Percentiles rank a stretch among this genome's conserved stretches.
phyloP scores from a whole-genome alignment of 2,113 vertebrate genomes.

The Rhynchomys soricoides region DNA sequence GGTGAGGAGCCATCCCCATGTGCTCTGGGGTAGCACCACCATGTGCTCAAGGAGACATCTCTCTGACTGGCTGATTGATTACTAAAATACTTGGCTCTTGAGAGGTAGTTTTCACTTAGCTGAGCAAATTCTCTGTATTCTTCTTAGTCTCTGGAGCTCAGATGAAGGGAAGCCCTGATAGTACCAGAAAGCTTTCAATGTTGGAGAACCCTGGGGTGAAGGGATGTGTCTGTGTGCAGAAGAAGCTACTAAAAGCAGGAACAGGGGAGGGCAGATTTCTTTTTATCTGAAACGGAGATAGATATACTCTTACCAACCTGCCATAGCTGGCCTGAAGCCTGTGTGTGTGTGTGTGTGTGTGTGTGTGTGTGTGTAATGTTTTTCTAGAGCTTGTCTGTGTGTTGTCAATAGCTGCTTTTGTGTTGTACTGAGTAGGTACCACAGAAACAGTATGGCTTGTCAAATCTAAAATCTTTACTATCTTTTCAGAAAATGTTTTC shows the following conservation, averaged over 20 bases:
- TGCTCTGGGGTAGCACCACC: not conserved
- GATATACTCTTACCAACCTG: not conserved
- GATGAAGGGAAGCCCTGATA: not conserved
- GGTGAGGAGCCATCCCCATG: not conserved
- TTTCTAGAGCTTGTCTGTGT: not conserved
- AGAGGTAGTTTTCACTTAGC: constrained; percentile 42
- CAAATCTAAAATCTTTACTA: not conserved
- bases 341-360: no score
- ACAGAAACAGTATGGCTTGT: not conserved
- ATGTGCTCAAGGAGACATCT: not conserved
- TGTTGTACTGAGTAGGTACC: not conserved
- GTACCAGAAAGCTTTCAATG: not conserved
- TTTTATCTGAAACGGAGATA: not conserved
- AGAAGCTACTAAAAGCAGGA: not conserved
- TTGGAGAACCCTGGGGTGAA: not conserved
- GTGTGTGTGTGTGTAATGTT: no score
- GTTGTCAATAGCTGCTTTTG: not conserved
- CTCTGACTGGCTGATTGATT: constrained; percentile 60
- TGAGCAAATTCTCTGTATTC: constrained; percentile 31
- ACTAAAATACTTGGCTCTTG: constrained; percentile 18
- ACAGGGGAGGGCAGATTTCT: not conserved
- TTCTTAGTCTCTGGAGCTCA: not conserved
- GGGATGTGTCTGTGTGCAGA: not conserved
- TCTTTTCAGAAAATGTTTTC: not conserved
- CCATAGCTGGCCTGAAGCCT: not conserved